phyloP scores from a whole-genome alignment of 2,888 invertebrate species.

The Protodeltote pygarga region DNA sequence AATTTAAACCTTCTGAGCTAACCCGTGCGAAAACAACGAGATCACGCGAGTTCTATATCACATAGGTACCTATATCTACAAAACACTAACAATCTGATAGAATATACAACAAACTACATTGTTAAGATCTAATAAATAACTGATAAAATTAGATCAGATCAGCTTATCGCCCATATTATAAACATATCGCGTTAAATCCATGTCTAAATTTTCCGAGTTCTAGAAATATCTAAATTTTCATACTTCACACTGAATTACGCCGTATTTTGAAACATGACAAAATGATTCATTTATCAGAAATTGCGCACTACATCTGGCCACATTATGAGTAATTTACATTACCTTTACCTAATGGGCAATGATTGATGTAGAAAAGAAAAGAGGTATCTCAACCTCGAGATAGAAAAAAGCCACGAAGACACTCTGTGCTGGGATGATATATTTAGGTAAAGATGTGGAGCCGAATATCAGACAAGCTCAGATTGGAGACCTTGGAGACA shows the following conservation, averaged over 20 bases:
- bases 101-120: constrained; percentile 13
- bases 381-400: no score
- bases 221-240: constrained; percentile 11
- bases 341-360: no score
- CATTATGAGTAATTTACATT: background rate
- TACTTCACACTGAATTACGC: constrained; percentile 8
- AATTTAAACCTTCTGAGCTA: no score
- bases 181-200: background rate
- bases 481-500: no score
- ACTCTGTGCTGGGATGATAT: no score
- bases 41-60: no score
- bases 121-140: constrained; percentile 2
- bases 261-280: constrained; percentile 5
- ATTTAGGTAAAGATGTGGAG: no score
- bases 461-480: no score
- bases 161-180: background rate
- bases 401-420: no score
- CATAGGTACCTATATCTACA: constrained; percentile 1
- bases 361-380: no score
- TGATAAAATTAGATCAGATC: constrained; percentile 8
- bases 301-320: background rate
- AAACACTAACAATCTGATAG: constrained; percentile 10
- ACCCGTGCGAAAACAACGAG: no score
- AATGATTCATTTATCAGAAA: constrained; percentile 14
- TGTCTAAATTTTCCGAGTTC: constrained; percentile 1